These are phyloP conservation scores for Caenorhabditis drosophilae DNA, from an alignment of 2,888 invertebrate species.

Conservation along the genomic window DNA sequence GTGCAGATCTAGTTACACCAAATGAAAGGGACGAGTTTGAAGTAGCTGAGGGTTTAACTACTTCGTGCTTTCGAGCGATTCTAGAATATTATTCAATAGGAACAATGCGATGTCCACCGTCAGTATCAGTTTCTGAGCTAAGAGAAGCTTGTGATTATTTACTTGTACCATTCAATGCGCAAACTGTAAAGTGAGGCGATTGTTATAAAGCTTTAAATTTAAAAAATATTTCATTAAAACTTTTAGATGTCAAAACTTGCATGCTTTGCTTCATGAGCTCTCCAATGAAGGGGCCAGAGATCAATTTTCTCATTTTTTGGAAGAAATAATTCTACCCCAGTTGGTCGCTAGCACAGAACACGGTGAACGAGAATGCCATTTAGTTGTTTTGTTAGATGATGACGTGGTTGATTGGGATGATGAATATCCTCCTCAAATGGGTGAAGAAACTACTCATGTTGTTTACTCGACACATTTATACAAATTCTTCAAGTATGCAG, in stretches of 20 bases:
- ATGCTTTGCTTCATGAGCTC: slow-evolving; percentile 92
- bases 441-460: slow-evolving; percentile 92
- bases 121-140: slow-evolving; percentile 92
- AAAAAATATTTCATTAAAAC: background rate
- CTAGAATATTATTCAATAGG: slow-evolving; percentile 72
- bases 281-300: slow-evolving; percentile 98
- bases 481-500: slow-evolving; percentile 88
- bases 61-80: slow-evolving; percentile 90
- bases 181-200: slow-evolving; percentile 78
- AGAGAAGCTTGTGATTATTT: slow-evolving; percentile 96
- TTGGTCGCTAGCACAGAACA: slow-evolving; percentile 83
- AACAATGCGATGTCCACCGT: slow-evolving; percentile 80
- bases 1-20: slow-evolving; percentile 80
- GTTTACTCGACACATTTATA: slow-evolving; percentile 68
- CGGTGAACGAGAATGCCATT: slow-evolving; percentile 96
- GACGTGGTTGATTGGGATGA: slow-evolving; percentile 98
- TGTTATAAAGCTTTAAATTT: background rate
- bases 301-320: slow-evolving; percentile 94
- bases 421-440: slow-evolving; percentile 98
- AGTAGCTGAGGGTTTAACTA: slow-evolving; percentile 89
- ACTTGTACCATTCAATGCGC: slow-evolving; percentile 94
- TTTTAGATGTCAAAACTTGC: slow-evolving; percentile 59
- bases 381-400: slow-evolving; percentile 92
- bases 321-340: slow-evolving; percentile 89
- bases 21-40: slow-evolving; percentile 97